Percentiles rank a stretch among this genome's conserved stretches.
Conservation (phyloP, 2,797 vertebrate species). For the Paramormyrops hopkinsi region DNA sequence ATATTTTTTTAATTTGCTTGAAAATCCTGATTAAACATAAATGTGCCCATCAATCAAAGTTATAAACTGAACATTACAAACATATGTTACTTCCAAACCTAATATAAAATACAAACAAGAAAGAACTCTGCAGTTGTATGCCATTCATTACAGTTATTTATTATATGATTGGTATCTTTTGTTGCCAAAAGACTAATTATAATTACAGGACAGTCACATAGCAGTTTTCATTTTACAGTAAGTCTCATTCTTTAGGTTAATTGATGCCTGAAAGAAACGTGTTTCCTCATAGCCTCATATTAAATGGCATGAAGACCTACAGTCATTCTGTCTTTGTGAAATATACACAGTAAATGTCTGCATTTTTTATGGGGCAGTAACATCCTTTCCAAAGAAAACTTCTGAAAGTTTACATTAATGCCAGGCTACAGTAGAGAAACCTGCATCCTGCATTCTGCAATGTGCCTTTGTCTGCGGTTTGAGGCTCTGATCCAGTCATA, state of each 20-base stretch:
- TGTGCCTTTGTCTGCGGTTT: neutral
- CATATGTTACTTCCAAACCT: neutral
- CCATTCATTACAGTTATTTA: neutral
- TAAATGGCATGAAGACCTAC: neutral
- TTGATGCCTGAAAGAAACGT: neutral
- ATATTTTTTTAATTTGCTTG: neutral
- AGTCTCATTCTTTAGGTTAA: neutral
- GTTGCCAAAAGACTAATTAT: neutral
- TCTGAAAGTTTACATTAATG: constrained; percentile 45
- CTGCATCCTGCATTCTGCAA: constrained; percentile 30
- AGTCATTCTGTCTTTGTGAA: neutral
- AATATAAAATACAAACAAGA: neutral
- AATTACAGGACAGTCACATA: neutral
- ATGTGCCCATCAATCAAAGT: neutral
- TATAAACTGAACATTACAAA: neutral
- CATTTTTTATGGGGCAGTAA: neutral
- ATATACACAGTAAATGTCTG: neutral
- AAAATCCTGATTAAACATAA: neutral
- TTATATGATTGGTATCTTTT: neutral
- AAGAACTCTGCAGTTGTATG: neutral
- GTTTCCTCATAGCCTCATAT: neutral
- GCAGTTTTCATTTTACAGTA: neutral
- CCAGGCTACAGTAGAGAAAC: constrained; percentile 43
- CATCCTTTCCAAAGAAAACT: neutral
- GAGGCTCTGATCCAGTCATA: neutral